Evolutionary conservation across 2,888 invertebrate species (phyloP).

Genomic region (Leptinotarsa peninsularis): DNA sequence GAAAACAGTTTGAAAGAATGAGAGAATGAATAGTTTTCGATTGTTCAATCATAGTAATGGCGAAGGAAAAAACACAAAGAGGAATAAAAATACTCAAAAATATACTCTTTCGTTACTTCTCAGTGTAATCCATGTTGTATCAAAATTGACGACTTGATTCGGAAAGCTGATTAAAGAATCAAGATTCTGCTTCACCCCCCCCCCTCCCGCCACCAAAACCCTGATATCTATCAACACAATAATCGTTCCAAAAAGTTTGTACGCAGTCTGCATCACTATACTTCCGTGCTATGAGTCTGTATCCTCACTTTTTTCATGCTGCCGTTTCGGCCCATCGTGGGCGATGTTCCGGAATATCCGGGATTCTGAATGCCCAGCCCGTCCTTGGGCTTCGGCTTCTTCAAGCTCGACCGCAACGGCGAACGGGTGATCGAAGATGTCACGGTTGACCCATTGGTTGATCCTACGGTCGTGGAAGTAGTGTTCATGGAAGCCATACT

Average conservation of each 20-base stretch:
- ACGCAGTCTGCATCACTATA: constrained; percentile 65
- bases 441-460: constrained; percentile 68
- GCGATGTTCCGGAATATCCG: constrained; percentile 85
- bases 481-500: constrained; percentile 82
- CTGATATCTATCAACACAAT: too few relatives aligned
- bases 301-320: constrained; percentile 92
- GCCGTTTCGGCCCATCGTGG: constrained; percentile 84
- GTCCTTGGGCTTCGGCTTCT: constrained; percentile 73
- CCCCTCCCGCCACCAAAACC: too few relatives aligned
- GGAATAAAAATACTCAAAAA: too few relatives aligned
- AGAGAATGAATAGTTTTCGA: too few relatives aligned
- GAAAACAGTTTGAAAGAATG: too few relatives aligned
- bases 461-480: constrained; percentile 76
- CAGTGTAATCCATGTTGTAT: too few relatives aligned
- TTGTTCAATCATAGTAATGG: too few relatives aligned
- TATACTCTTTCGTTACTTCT: too few relatives aligned
- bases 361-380: constrained; percentile 89
- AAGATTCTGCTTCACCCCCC: neutral
- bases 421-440: constrained; percentile 69
- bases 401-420: constrained; percentile 83
- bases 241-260: neutral
- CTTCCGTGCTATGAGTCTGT: constrained; percentile 92
- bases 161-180: neutral
- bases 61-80: too few relatives aligned
- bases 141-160: too few relatives aligned